Evolutionary conservation across 1,140 invertebrate species (phyloP).

Genomic region (Apis laboriosa): DNA sequence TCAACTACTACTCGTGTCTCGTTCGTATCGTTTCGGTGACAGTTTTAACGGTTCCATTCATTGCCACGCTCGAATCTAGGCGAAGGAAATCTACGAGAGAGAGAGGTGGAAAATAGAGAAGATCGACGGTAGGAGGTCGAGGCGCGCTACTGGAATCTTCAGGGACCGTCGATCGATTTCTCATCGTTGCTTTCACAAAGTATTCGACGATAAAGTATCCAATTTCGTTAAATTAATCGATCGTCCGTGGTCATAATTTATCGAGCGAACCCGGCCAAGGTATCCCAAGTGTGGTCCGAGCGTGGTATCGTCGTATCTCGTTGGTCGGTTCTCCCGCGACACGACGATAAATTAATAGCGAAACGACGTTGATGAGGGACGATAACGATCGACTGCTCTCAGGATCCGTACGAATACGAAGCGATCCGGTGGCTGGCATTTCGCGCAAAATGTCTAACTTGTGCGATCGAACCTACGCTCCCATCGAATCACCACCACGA

Average conservation of each 20-base stretch:
- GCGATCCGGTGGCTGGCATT: conserved; percentile 56
- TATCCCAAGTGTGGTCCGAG: conserved; percentile 62
- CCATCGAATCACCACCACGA: conserved; percentile 19
- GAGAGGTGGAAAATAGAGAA: no score
- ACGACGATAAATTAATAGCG: conserved; percentile 65
- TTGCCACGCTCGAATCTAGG: conserved; percentile 17
- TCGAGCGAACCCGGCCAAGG: conserved; percentile 39
- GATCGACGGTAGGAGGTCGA: no score
- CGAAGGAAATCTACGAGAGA: not conserved
- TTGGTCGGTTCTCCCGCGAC: conserved; percentile 45
- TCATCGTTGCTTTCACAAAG: conserved; percentile 32
- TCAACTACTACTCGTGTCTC: conserved; percentile 54
- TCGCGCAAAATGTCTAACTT: conserved; percentile 42
- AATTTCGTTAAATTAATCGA: conserved; percentile 60
- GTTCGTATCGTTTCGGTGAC: conserved; percentile 41
- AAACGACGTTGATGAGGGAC: conserved; percentile 66
- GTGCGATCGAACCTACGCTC: conserved; percentile 25
- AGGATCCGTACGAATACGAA: conserved; percentile 44
- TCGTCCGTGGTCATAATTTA: conserved; percentile 61
- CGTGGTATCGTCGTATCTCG: conserved; percentile 22
- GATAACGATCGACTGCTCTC: conserved; percentile 61
- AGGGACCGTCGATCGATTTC: conserved; percentile 31
- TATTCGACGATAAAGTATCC: conserved; percentile 47
- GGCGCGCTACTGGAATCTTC: conserved; percentile 22
- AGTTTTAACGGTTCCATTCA: conserved; percentile 43